These are phyloP conservation scores for Formica exsecta DNA, from an alignment of 1,140 invertebrate species.

Conservation along the genomic window DNA sequence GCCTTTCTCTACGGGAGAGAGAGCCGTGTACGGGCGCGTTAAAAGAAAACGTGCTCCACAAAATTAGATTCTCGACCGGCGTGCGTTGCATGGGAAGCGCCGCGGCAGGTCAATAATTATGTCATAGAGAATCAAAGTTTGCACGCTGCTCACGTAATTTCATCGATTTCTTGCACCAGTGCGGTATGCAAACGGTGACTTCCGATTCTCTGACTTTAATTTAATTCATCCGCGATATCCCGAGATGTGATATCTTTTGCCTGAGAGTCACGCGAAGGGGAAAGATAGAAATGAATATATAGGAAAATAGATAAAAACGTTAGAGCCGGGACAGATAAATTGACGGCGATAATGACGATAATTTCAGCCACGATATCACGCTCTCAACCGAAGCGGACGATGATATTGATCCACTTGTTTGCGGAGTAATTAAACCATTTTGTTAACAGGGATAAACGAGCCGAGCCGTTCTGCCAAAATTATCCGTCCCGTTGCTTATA, in stretches of 20 bases:
- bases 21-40: slow-evolving; percentile 58
- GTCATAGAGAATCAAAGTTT: slow-evolving; percentile 52
- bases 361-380: slow-evolving; percentile 28
- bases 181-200: neutral
- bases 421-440: slow-evolving; percentile 58
- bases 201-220: neutral
- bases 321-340: neutral
- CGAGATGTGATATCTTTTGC: neutral
- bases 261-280: neutral
- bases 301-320: neutral
- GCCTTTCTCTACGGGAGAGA: slow-evolving; percentile 56
- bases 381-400: slow-evolving; percentile 31
- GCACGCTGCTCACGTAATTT: slow-evolving; percentile 59
- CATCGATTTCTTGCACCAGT: slow-evolving; percentile 19
- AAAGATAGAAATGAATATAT: slow-evolving; percentile 14
- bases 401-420: slow-evolving; percentile 58
- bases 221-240: neutral
- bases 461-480: slow-evolving; percentile 61
- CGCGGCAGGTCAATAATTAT: slow-evolving; percentile 51
- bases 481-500: slow-evolving; percentile 47
- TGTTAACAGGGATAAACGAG: slow-evolving; percentile 62
- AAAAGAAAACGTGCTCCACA: slow-evolving; percentile 65
- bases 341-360: slow-evolving; percentile 12
- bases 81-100: slow-evolving; percentile 43
- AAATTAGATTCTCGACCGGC: slow-evolving; percentile 68